These are phyloP conservation scores for Isurus oxyrinchus DNA, from an alignment of 2,113 vertebrate genomes.

Conservation along the genomic window DNA sequence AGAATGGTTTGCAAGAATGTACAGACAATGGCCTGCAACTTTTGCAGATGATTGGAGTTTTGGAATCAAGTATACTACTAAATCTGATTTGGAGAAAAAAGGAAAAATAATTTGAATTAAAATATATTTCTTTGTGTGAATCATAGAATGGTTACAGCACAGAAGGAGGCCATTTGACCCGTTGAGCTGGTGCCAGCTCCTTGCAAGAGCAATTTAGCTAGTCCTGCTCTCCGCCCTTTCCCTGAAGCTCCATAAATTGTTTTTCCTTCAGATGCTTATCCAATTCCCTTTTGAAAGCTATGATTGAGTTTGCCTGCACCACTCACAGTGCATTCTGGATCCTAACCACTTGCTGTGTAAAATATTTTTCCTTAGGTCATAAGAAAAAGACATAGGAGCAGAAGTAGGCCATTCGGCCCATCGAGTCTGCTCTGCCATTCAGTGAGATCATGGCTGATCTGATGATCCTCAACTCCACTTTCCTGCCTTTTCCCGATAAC, in stretches of 20 bases:
- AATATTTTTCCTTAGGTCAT: not conserved
- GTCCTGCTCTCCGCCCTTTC: not conserved
- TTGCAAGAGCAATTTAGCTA: not conserved
- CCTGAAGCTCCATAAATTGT: too few species aligned
- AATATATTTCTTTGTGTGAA: not conserved
- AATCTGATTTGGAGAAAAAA: not conserved
- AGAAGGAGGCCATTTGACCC: not conserved
- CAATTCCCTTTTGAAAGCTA: not conserved
- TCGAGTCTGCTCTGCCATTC: too few species aligned
- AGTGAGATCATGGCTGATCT: too few species aligned
- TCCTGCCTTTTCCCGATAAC: too few species aligned
- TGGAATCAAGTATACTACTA: not conserved
- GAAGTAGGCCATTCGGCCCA: too few species aligned
- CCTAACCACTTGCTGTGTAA: not conserved
- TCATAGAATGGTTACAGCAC: not conserved
- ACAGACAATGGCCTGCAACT: not conserved
- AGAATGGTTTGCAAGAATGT: not conserved
- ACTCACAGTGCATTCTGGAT: not conserved
- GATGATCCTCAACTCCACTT: too few species aligned
- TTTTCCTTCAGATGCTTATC: not conserved
- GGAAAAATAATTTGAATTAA: not conserved
- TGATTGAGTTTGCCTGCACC: not conserved
- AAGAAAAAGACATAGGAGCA: too few species aligned
- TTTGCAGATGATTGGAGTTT: not conserved
- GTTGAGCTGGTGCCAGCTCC: not conserved